Conservation (phyloP, 2,113 vertebrate genomes). For the Ptychochromis oligacanthus region DNA sequence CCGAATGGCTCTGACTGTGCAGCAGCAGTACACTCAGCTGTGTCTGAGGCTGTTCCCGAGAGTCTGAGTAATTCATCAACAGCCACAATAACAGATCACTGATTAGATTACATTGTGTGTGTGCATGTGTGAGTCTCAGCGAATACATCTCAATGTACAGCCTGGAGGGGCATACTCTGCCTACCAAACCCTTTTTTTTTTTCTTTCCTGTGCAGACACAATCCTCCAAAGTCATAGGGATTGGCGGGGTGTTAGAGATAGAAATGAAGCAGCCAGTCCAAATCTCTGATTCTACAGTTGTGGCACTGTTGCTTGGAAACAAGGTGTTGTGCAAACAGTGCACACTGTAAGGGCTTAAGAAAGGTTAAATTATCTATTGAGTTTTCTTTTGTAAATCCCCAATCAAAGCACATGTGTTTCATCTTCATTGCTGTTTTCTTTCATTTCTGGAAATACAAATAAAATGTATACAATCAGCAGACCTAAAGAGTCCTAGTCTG, state of each 20-base stretch:
- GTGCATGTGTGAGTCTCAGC: background rate
- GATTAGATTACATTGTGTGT: conserved; percentile 26
- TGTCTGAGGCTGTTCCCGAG: background rate
- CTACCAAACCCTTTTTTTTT: background rate
- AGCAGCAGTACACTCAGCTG: background rate
- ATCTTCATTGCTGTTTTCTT: background rate
- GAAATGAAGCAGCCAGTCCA: background rate
- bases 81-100: conserved; percentile 19
- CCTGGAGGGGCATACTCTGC: background rate
- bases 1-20: background rate
- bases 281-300: conserved; percentile 13
- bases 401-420: background rate
- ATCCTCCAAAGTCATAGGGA: conserved; percentile 7
- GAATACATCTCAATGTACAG: conserved; percentile 10
- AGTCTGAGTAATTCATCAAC: conserved; percentile 46
- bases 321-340: conserved; percentile 22
- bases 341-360: background rate
- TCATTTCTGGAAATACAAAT: background rate
- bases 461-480: background rate
- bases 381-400: background rate
- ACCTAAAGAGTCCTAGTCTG: background rate
- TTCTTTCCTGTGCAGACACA: conserved; percentile 1
- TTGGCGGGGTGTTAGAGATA: conserved; percentile 1
- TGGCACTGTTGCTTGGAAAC: conserved; percentile 39
- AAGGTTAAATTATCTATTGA: background rate